Evolutionary conservation across 2,113 vertebrate genomes (phyloP).

Genomic region (Tor tambroides): DNA sequence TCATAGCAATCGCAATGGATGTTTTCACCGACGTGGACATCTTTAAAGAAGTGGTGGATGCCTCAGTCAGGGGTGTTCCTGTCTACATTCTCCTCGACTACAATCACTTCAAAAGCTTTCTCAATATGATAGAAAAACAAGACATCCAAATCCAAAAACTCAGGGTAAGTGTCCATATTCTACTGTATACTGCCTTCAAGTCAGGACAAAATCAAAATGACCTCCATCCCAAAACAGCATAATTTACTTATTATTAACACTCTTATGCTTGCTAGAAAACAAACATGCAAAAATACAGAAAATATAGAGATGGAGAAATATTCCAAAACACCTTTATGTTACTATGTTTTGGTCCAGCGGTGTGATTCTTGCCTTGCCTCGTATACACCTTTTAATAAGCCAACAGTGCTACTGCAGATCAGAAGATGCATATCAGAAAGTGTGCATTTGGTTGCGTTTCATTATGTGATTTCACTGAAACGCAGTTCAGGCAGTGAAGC

Average conservation of each 20-base stretch:
- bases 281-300: neutral
- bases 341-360: neutral
- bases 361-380: neutral
- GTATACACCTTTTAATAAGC: neutral
- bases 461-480: neutral
- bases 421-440: neutral
- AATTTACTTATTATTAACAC: neutral
- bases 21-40: constrained; percentile 95
- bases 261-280: neutral
- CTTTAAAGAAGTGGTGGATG: constrained; percentile 92
- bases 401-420: neutral
- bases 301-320: neutral
- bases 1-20: constrained; percentile 94
- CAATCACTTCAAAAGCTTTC: constrained; percentile 84
- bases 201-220: too few relatives aligned
- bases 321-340: neutral
- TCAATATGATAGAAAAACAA: constrained; percentile 89
- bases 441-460: neutral
- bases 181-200: neutral
- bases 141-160: constrained; percentile 89
- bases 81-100: constrained; percentile 92
- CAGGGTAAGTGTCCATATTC: constrained; percentile 78
- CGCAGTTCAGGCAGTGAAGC: neutral
- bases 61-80: constrained; percentile 84
- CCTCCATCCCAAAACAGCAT: neutral